A percentile compares a stretch with the other conserved stretches of the same genome.
These are phyloP conservation scores for Rotaria socialis DNA, from an alignment of 2,888 invertebrate genomes.

Conservation along the genomic window DNA sequence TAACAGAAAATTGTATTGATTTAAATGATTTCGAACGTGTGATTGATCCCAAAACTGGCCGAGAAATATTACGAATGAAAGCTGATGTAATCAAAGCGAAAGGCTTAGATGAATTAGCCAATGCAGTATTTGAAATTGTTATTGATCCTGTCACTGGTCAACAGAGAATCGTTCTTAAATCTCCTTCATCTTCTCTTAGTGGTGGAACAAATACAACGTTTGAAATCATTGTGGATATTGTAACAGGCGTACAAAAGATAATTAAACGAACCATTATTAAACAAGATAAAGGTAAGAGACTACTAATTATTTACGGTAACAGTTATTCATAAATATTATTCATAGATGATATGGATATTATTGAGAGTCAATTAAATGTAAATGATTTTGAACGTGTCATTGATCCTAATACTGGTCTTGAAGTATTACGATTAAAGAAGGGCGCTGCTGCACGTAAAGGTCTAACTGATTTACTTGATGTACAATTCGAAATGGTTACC, in stretches of 20 bases:
- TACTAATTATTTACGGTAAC: too few relatives aligned
- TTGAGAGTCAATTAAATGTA: neutral
- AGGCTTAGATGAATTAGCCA: neutral
- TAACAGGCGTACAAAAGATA: neutral
- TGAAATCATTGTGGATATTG: neutral
- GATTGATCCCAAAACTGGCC: neutral
- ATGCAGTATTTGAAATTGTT: neutral
- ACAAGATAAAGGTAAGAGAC: neutral
- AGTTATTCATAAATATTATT: too few relatives aligned
- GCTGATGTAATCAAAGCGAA: neutral
- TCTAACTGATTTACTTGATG: neutral
- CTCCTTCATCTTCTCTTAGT: neutral
- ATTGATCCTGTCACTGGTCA: neutral
- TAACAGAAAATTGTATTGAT: neutral
- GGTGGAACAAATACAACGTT: neutral
- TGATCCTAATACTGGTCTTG: neutral
- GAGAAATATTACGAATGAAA: neutral
- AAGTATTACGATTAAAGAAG: neutral
- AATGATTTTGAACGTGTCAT: neutral
- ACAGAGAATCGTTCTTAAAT: neutral
- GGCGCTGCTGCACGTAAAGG: neutral
- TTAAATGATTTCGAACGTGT: neutral
- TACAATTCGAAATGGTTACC: neutral
- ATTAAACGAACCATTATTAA: neutral
- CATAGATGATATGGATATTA: neutral